These are phyloP conservation scores for Brachionus paranguensis DNA, from an alignment of 1,140 invertebrate genomes.

Conservation along the genomic window DNA sequence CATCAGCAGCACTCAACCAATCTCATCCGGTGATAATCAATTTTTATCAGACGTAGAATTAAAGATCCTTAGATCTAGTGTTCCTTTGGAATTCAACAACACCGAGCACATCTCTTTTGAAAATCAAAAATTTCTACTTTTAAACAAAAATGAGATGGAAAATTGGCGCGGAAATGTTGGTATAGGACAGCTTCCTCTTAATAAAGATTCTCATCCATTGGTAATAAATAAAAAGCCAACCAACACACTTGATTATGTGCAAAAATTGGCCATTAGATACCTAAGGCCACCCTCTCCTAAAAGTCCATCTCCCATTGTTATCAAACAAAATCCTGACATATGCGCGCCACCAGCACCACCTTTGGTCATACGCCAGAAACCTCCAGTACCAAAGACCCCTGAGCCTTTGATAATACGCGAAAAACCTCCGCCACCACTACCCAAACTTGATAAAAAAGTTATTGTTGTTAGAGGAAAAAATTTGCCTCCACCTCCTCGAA, in stretches of 20 bases:
- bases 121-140: not conserved
- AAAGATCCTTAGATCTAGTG: not conserved
- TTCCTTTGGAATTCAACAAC: not conserved
- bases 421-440: not conserved
- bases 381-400: not conserved
- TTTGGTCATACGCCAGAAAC: not conserved
- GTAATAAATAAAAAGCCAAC: not conserved
- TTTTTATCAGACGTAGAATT: not conserved
- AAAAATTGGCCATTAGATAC: constrained; percentile 31
- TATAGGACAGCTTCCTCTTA: not conserved
- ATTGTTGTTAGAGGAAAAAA: constrained; percentile 19
- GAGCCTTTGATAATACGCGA: constrained; percentile 27
- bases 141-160: not conserved
- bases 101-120: not conserved
- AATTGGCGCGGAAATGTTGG: not conserved
- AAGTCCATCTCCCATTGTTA: constrained; percentile 7
- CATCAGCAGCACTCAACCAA: not conserved
- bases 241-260: not conserved
- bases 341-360: not conserved
- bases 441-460: not conserved
- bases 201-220: not conserved
- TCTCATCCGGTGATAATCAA: not conserved
- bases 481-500: constrained; percentile 31
- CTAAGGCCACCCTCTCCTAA: constrained; percentile 22
- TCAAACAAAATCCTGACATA: not conserved